Evolutionary conservation across 1,140 invertebrate species (phyloP), one percentile per base, ranked within the genome.

Genomic region (Euschistus heros): DNA sequence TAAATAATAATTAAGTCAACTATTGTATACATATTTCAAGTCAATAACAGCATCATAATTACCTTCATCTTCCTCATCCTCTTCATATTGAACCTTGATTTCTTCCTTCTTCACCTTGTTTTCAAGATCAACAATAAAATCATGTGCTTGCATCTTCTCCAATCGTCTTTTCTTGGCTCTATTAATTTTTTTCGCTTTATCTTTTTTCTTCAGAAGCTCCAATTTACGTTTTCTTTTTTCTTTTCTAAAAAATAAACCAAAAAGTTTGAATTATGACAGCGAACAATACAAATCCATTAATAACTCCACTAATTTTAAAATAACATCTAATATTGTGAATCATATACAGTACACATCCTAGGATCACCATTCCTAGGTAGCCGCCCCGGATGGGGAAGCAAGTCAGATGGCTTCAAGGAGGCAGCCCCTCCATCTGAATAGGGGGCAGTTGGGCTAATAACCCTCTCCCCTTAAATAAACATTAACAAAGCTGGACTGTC

Each of bases 181-280:
- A 33, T 54, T 65, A 37, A 61, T 15, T 30, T 62, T 52, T 70
- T 67, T 30, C 37, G 44, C 62, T 59, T 66, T 60, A 37, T 66
- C 54, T 42, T 67, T 67, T 37, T 26, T 64, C 76, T 14, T 74
- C 75, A 57, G 72, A 74, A 55, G 76, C 74, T 59, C 75, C 74
- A 57, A 72, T 75, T 67, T 76, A 74, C 70, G 76, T 74, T 69
- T 79, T 76, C 69, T 77, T 73, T 52, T 76, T 62, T 37, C 72
- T 67, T 71, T 70, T 74, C 33, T 78, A 72, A 57, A 78, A 67
- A 71, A 78, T 78, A 33, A 61, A 14, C 8, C 8, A 44, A 44
- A 44, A 44, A 44, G 17, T 44, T 44, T 10, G 7, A 44, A 10
- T 17, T 17, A 10, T 44, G 42, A 44, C 7, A 44, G 17, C 42